Percentiles rank a stretch among this genome's conserved stretches.
These are phyloP conservation scores for Thunnus maccoyii DNA, from an alignment of 2,113 vertebrate genomes.

Conservation along the genomic window DNA sequence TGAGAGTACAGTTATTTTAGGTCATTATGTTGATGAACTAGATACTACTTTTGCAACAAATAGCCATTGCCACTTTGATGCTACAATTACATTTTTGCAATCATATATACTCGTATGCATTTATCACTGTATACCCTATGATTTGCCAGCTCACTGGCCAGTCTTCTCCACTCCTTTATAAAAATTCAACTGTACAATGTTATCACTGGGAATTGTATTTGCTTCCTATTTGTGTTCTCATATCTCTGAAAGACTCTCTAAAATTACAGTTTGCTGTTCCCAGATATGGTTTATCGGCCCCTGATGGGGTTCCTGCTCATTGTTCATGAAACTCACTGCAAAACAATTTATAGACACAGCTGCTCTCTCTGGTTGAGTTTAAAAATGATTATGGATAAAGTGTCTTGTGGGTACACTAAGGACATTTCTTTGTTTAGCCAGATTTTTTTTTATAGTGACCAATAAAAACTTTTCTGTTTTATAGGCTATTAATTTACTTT, in stretches of 20 bases:
- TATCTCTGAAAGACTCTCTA: slow-evolving; percentile 41
- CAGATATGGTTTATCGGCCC: slow-evolving; percentile 26
- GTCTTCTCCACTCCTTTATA: neutral
- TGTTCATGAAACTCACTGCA: slow-evolving; percentile 19
- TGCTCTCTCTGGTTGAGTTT: neutral
- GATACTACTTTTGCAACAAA: neutral
- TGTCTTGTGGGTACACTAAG: neutral
- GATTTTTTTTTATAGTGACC: neutral
- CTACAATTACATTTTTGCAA: neutral
- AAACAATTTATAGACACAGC: slow-evolving; percentile 4
- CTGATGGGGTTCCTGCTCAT: neutral
- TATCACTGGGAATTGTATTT: slow-evolving; percentile 25
- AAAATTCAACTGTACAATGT: slow-evolving; percentile 17
- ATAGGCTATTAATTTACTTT: neutral
- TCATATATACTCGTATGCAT: slow-evolving; percentile 18
- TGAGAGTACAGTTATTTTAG: neutral
- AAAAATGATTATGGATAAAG: slow-evolving; percentile 24
- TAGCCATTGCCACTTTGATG: neutral
- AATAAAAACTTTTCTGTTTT: neutral
- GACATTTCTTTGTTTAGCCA: neutral
- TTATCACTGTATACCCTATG: slow-evolving; percentile 10
- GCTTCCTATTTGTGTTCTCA: slow-evolving; percentile 29
- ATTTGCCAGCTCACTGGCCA: slow-evolving; percentile 11
- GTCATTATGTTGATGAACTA: neutral
- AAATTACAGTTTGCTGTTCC: slow-evolving; percentile 30